Conservation (phyloP, 1,140 invertebrate genomes). For the Nymphalis io region DNA sequence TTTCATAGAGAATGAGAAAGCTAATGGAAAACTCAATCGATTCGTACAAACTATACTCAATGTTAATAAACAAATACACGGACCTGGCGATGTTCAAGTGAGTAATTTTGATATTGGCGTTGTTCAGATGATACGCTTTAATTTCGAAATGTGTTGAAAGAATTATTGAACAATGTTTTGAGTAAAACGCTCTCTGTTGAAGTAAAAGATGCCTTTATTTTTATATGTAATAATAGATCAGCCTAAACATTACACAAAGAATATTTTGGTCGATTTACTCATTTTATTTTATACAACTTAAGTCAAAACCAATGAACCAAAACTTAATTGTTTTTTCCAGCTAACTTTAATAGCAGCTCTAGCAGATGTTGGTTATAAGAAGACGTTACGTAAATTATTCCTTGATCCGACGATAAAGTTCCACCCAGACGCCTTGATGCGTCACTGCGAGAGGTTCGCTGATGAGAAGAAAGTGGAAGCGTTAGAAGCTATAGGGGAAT, state of each 20-base stretch:
- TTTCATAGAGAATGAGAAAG: slow-evolving; percentile 53
- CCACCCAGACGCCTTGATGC: slow-evolving; percentile 65
- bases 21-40: slow-evolving; percentile 51
- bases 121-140: background rate
- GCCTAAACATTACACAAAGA: too few relatives aligned
- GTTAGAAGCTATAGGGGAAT: slow-evolving; percentile 68
- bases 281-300: background rate
- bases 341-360: slow-evolving; percentile 76
- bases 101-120: background rate
- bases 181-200: too few relatives aligned
- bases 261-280: too few relatives aligned
- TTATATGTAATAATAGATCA: too few relatives aligned
- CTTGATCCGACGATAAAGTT: slow-evolving; percentile 66
- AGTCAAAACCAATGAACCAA: too few relatives aligned
- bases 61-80: slow-evolving; percentile 67
- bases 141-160: too few relatives aligned
- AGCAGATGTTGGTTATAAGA: slow-evolving; percentile 78
- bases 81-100: slow-evolving; percentile 67
- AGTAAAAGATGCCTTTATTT: too few relatives aligned
- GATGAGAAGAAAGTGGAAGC: slow-evolving; percentile 74
- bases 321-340: slow-evolving; percentile 33
- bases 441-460: slow-evolving; percentile 78
- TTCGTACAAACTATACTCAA: slow-evolving; percentile 70
- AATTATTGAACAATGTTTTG: too few relatives aligned
- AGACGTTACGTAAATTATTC: slow-evolving; percentile 72